Evolutionary conservation across 2,888 invertebrate genomes (phyloP).

Genomic region (Cantharis rufa): DNA sequence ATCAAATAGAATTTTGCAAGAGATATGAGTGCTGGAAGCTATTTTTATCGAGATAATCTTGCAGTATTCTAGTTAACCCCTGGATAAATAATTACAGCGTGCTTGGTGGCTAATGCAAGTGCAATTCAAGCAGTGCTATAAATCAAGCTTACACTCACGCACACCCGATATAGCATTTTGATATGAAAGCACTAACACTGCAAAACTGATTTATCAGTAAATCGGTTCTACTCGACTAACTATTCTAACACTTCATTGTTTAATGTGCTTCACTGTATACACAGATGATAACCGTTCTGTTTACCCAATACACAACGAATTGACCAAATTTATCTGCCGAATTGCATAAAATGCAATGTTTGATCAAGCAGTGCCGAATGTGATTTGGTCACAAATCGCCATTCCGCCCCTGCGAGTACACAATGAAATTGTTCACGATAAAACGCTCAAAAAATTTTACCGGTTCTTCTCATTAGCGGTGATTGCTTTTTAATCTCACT

Average conservation of each 20-base stretch:
- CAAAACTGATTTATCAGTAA: slow-evolving; percentile 10
- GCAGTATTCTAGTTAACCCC: slow-evolving; percentile 11
- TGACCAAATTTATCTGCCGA: not conserved
- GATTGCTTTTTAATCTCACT: not conserved
- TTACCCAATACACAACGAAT: not conserved
- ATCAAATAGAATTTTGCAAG: not conserved
- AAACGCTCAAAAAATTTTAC: not conserved
- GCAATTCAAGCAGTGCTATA: slow-evolving; percentile 12
- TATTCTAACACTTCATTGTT: slow-evolving; percentile 14
- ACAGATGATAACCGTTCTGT: slow-evolving; percentile 6
- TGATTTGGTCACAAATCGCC: not conserved
- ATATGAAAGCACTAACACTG: not conserved
- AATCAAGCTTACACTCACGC: slow-evolving; percentile 21
- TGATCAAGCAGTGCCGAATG: not conserved
- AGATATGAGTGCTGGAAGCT: not conserved
- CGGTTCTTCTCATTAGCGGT: not conserved
- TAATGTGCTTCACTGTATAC: slow-evolving; percentile 7
- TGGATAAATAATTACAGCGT: slow-evolving; percentile 19
- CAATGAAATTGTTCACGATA: not conserved
- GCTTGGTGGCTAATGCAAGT: slow-evolving; percentile 22
- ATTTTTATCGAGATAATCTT: slow-evolving; percentile 5
- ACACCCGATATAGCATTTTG: slow-evolving; percentile 13
- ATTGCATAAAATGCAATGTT: not conserved
- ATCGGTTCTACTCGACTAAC: slow-evolving; percentile 18
- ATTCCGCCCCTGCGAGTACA: not conserved